Percentiles rank a stretch among this genome's conserved stretches.
These are phyloP conservation scores for Cyanoliseus patagonus DNA, from an alignment of 2,113 vertebrate genomes.

Conservation along the genomic window DNA sequence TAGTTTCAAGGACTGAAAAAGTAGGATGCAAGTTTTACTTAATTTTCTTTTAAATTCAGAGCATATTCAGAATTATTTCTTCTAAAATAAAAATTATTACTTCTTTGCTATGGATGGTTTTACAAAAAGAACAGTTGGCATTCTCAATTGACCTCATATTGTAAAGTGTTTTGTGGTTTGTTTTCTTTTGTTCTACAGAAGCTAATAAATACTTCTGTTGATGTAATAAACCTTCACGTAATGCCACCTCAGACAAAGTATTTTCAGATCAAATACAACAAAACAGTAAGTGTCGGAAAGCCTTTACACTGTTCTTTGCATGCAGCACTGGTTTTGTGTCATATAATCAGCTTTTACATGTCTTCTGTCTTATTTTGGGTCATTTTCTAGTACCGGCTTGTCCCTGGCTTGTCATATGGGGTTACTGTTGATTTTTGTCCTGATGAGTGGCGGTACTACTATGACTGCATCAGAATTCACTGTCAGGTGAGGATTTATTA, in stretches of 20 bases:
- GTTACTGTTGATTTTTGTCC: conserved; percentile 85
- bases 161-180: background rate
- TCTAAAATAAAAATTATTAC: background rate
- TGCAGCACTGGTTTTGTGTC: background rate
- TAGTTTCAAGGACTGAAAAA: background rate
- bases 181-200: conserved; percentile 75
- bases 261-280: conserved; percentile 87
- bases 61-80: background rate
- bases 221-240: conserved; percentile 82
- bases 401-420: conserved; percentile 86
- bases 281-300: conserved; percentile 78
- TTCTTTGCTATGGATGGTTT: background rate
- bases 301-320: background rate
- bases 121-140: background rate
- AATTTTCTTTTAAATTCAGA: background rate
- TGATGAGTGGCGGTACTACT: conserved; percentile 92
- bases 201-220: conserved; percentile 86
- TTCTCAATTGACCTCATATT: background rate
- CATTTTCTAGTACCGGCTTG: conserved; percentile 80
- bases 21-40: background rate
- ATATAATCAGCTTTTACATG: background rate
- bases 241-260: conserved; percentile 88
- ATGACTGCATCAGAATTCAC: conserved; percentile 90
- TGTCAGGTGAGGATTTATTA: conserved; percentile 79
- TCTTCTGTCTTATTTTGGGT: background rate